phyloP scores from a whole-genome alignment of 2,113 vertebrate species.

The Thymallus thymallus region DNA sequence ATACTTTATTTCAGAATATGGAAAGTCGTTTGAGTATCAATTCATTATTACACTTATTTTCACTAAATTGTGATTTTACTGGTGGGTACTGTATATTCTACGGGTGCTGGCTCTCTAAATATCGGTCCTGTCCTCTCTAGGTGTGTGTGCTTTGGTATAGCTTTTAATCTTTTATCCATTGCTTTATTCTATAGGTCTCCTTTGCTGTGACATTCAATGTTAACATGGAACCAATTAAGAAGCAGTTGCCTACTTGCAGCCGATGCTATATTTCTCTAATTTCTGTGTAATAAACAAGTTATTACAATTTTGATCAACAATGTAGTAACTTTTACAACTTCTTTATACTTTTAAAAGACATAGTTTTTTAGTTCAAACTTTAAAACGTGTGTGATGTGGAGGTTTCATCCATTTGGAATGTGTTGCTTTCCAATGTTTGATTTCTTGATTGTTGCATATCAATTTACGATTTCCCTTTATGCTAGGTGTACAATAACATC shows the following conservation, averaged over 20 bases:
- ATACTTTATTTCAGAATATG: not conserved
- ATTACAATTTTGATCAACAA: no score
- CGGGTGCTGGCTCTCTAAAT: not conserved
- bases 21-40: not conserved
- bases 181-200: not conserved
- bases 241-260: no score
- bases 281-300: no score
- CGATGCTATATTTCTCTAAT: no score
- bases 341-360: no score
- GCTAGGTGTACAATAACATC: not conserved
- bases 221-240: no score
- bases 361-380: no score
- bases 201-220: no score
- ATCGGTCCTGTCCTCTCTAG: not conserved
- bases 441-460: not conserved
- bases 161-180: not conserved
- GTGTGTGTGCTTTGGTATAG: not conserved
- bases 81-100: no score
- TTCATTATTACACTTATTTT: not conserved
- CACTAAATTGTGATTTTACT: not conserved
- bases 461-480: not conserved
- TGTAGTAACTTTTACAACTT: no score
- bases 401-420: not conserved
- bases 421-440: not conserved
- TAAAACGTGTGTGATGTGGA: no score